These are phyloP conservation scores for Petaurus breviceps DNA, from an alignment of 2,113 vertebrate species.

Conservation along the genomic window DNA sequence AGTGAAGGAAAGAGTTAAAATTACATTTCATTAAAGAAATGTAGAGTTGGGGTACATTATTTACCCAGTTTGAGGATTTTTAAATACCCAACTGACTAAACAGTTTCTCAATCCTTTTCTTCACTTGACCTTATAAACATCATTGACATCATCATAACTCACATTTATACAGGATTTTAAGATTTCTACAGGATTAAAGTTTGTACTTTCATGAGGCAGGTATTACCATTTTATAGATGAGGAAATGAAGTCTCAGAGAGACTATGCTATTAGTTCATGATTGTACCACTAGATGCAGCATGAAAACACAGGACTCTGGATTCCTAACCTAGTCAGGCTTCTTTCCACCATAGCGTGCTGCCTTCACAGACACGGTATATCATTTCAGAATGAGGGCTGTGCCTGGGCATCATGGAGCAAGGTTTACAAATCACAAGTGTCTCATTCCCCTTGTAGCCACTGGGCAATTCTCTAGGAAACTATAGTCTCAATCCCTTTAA, in stretches of 20 bases:
- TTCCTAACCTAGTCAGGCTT: neutral
- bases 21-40: neutral
- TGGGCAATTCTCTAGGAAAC: neutral
- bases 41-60: neutral
- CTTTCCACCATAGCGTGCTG: neutral
- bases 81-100: neutral
- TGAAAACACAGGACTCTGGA: neutral
- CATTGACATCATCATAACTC: neutral
- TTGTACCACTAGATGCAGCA: neutral
- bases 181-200: neutral
- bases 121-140: neutral
- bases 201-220: neutral
- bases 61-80: neutral
- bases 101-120: neutral
- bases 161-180: neutral
- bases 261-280: neutral
- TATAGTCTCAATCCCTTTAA: neutral
- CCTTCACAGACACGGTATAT: neutral
- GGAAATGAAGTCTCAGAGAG: neutral
- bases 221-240: neutral
- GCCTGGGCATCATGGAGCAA: neutral
- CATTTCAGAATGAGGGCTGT: neutral
- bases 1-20: neutral
- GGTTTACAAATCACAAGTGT: neutral
- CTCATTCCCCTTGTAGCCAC: neutral